These are phyloP conservation scores for Stegastes partitus DNA, from an alignment of 2,113 vertebrate genomes.

Conservation along the genomic window DNA sequence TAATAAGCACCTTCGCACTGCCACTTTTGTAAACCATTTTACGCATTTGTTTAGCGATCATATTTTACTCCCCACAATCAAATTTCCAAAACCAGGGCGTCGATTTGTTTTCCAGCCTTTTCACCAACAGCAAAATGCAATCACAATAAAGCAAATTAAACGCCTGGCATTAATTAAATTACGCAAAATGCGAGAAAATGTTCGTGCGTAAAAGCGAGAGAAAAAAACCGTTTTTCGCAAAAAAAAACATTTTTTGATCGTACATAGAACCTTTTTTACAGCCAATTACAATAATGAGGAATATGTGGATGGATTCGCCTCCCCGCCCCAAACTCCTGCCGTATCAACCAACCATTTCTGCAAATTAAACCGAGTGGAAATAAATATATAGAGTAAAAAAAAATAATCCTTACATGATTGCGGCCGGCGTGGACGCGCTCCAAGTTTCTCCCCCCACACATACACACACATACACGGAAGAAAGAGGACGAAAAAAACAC, in stretches of 20 bases:
- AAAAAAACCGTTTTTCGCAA: not conserved
- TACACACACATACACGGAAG: constrained; percentile 16
- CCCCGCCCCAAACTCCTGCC: constrained; percentile 18
- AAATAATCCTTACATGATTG: constrained; percentile 67
- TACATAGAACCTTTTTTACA: constrained; percentile 53
- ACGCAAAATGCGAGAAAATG: not conserved
- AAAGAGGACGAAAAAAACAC: constrained; percentile 8
- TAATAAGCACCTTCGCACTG: not conserved
- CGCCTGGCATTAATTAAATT: not conserved
- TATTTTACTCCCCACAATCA: not conserved
- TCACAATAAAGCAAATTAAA: not conserved
- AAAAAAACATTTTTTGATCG: constrained; percentile 28
- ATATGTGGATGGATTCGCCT: constrained; percentile 31
- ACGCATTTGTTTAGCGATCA: not conserved
- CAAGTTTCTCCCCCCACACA: constrained; percentile 82
- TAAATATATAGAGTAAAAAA: constrained; percentile 21
- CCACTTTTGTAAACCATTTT: not conserved
- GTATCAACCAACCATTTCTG: constrained; percentile 36
- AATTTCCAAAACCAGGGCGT: not conserved
- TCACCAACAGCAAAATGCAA: not conserved
- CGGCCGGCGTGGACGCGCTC: constrained; percentile 84
- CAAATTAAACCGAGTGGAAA: constrained; percentile 52
- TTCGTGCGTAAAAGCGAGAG: not conserved
- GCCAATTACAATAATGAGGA: constrained; percentile 60
- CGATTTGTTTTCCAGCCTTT: not conserved